Percentiles rank a stretch among this genome's conserved stretches.
phyloP scores from a whole-genome alignment of 1,140 invertebrate species.

The Nasonia giraulti region DNA sequence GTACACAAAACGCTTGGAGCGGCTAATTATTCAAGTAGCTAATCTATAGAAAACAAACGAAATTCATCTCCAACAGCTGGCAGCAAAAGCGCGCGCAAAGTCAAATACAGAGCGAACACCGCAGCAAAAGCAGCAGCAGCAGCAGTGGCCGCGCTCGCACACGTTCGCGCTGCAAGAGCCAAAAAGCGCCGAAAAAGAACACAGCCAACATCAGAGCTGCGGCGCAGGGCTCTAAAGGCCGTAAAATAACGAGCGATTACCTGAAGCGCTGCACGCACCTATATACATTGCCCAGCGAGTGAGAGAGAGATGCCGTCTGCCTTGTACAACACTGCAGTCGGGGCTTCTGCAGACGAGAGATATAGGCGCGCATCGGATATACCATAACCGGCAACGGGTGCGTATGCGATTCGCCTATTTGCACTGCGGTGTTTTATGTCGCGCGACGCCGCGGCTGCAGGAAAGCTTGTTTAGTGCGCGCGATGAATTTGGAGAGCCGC shows the following conservation, averaged over 20 bases:
- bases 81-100: too few species aligned
- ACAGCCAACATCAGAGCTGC: not conserved
- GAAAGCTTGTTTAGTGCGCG: slow-evolving; percentile 43
- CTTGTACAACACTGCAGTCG: too few species aligned
- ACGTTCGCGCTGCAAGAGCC: too few species aligned
- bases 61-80: too few species aligned
- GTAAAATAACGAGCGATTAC: slow-evolving; percentile 36
- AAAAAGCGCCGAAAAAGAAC: not conserved
- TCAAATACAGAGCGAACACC: not conserved
- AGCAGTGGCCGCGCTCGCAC: not conserved
- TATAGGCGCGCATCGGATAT: not conserved
- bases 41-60: too few species aligned
- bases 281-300: not conserved
- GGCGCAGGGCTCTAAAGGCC: not conserved
- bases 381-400: slow-evolving; percentile 1
- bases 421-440: slow-evolving; percentile 13
- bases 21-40: too few species aligned
- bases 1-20: too few species aligned
- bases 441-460: not conserved
- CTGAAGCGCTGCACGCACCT: not conserved
- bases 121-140: not conserved
- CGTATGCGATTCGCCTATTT: slow-evolving; percentile 10
- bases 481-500: slow-evolving; percentile 49
- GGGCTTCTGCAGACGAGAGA: too few species aligned
- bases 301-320: too few species aligned